Percentiles rank a stretch among this genome's conserved stretches.
These are phyloP conservation scores for Microtus richardsoni DNA, from an alignment of 2,113 vertebrate species.

Conservation along the genomic window DNA sequence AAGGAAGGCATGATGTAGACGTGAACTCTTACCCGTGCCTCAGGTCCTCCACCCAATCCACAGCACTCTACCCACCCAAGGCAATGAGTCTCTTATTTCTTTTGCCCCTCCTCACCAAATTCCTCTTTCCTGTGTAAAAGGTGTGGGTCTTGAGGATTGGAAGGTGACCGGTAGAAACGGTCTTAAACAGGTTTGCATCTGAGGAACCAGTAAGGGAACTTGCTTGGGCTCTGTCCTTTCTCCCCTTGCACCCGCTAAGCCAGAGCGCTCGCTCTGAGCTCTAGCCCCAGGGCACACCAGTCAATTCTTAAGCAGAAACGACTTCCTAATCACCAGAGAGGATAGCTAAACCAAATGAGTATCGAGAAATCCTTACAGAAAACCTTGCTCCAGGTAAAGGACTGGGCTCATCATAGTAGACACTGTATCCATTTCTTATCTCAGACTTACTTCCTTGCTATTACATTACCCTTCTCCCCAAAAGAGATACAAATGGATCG, in stretches of 20 bases:
- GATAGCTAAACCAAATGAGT: neutral
- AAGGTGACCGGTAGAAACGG: neutral
- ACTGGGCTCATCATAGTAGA: neutral
- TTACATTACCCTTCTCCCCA: neutral
- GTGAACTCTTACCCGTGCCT: neutral
- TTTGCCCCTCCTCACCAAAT: neutral
- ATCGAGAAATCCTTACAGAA: constrained; percentile 6
- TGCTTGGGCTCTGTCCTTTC: neutral
- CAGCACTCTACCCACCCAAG: neutral
- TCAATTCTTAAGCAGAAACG: constrained; percentile 37
- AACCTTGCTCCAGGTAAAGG: neutral
- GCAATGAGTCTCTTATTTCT: neutral
- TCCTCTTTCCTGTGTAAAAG: neutral
- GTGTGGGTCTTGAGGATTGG: neutral
- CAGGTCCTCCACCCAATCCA: neutral
- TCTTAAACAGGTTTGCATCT: neutral
- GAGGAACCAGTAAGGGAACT: neutral
- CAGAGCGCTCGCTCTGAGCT: neutral
- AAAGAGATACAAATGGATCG: neutral
- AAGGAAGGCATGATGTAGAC: neutral
- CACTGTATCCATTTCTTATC: neutral
- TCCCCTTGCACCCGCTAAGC: neutral
- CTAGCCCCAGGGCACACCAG: neutral
- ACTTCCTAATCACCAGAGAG: constrained; percentile 9
- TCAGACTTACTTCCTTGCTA: neutral